Evolutionary conservation across 1,140 invertebrate genomes (phyloP), one percentile per base, ranked within the genome.

Genomic region (Calephelis nemesis): DNA sequence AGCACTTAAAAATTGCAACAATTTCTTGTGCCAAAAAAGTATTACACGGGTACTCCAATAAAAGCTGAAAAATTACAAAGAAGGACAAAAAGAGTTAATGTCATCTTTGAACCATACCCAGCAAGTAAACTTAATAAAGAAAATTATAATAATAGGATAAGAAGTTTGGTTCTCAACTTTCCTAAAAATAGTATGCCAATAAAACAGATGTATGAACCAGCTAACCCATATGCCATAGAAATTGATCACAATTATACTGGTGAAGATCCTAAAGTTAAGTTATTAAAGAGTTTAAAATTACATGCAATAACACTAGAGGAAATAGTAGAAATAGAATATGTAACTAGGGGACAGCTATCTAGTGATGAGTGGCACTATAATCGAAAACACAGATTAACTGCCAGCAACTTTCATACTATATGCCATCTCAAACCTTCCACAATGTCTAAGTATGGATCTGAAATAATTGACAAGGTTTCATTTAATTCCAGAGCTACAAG

Each of bases 401-500:
- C 42, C 42, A 42, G 42, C 7, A 7, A 42, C 7, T 42, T 42
- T 8, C 42, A 42, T 7, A 42, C 42, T 7, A 42, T 42, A 7
- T 42, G 42, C 42, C 42, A 42, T 8, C 42, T 42, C 7, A 42
- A 42, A 42, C 42, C 42, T 8, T 7, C 42, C 42, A 42, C 42
- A 42, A 42, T 42, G 42, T 7, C 12, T 7, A 52, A n/a, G 10
- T 42, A 42, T 42, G 50, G 7, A n/a, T 8, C 5, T 19, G 12
- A 52, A 19, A n/a, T 52, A 7, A n/a, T 52, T 52, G 50, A 52
- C 10, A n/a, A 11, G 10, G 7, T 7, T n/a, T 7, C 12, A 52
- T 52, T 52, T 19, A 7, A n/a, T 52, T 52, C 50, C 12, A 52
- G 50, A 52, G 50, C 50, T 7, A 52, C 50, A 52, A 52, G 50